Base-by-base conservation (phyloP, 2,113 vertebrate genomes). In the Cygnus buccinator region DNA sequence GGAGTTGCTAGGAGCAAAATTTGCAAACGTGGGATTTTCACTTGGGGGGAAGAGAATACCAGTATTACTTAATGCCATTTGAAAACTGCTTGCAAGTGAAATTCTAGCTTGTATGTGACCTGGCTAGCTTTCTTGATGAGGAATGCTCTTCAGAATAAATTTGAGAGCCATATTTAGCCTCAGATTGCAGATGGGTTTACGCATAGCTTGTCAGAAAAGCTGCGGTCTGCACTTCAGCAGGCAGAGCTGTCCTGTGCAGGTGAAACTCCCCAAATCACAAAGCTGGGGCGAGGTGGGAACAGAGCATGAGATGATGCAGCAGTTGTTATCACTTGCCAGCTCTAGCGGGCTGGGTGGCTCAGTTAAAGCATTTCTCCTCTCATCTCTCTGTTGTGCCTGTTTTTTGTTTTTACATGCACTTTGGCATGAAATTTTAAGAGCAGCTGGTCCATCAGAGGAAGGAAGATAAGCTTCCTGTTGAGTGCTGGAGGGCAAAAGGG, bases 231-330 rank as follows among this genome's bases (percentile, higher is more conserved):
- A 17, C 25, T 73, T 43, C 6, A 10, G 39, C 50, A 55, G 26
- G 67, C 33, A 70, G 43, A 79, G n/a, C 22, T 87, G n/a, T 44
- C 17, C 29, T 6, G 1, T 41, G 16, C 6, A 31, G 25, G 14
- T 68, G 35, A 58, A 73, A 63, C 20, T 33, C 26, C 33, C 22
- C n/a, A 26, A 12, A 55, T 52, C 21, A 46, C 43, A 26, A 39
- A 70, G 5, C 28, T 6, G 14, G 22, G 25, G 26, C 5, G 22
- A 31, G 29, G 6, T 19, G 8, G 15, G 41, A 20, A 11, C 44
- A 21, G 39, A 65, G 65, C 4, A 0, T 8, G n/a, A n/a, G 22
- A 8, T 43, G 74, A 2, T 3, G 37, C 3, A 4, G 12, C 37
- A 4, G 0, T 8, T 59, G 43, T 59, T 55, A 9, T 22, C 11